phyloP scores from a whole-genome alignment of 2,888 invertebrate species.

The Amiota communis region DNA sequence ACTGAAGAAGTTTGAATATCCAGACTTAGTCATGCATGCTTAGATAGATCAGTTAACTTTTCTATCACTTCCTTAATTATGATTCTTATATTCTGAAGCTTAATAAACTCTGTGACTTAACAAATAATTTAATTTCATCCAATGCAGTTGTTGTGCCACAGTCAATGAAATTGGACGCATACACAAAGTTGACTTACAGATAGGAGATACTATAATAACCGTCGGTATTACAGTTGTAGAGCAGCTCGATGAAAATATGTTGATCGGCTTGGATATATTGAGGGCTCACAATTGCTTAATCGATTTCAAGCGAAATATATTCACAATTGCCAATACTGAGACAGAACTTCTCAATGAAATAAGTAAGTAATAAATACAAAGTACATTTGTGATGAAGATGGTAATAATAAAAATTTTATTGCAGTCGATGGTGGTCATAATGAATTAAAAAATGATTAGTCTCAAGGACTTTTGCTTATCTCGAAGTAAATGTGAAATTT shows the following conservation, averaged over 20 bases:
- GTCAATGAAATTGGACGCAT: conserved; percentile 96
- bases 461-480: neutral
- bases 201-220: conserved; percentile 90
- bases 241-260: conserved; percentile 97
- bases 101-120: neutral
- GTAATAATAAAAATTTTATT: too few species aligned
- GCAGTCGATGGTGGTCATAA: neutral
- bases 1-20: too few species aligned
- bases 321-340: conserved; percentile 92
- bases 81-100: too few species aligned
- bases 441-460: neutral
- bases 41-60: too few species aligned
- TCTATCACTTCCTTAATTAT: too few species aligned
- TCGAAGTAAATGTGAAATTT: neutral
- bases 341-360: conserved; percentile 84
- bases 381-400: conserved; percentile 75
- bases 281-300: conserved; percentile 95
- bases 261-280: conserved; percentile 95
- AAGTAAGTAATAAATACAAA: too few species aligned
- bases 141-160: conserved; percentile 86
- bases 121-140: neutral
- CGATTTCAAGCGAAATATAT: conserved; percentile 87
- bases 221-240: conserved; percentile 95
- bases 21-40: too few species aligned
- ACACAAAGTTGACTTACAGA: conserved; percentile 95